Evolutionary conservation across 2,888 invertebrate species (phyloP).

Genomic region (Tridacna crocea): DNA sequence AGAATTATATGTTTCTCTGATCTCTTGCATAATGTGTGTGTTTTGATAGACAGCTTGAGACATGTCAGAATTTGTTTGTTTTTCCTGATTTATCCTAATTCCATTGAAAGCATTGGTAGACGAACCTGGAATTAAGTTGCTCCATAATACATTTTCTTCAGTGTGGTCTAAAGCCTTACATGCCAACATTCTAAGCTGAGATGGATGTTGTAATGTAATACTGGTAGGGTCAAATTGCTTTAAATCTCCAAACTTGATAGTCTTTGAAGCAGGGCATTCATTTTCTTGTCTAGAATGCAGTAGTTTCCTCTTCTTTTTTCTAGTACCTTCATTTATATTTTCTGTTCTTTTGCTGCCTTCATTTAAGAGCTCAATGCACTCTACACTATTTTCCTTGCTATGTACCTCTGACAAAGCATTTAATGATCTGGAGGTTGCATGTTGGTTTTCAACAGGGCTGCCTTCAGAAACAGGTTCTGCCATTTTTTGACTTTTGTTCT

Average conservation of each 20-base stretch:
- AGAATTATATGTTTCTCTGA: too few species aligned
- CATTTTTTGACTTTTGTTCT: too few species aligned
- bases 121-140: neutral
- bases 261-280: neutral
- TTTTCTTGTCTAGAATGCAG: conserved; percentile 8
- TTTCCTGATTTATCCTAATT: neutral
- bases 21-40: neutral
- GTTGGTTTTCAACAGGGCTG: too few species aligned
- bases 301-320: neutral
- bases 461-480: too few species aligned
- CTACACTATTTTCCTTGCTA: too few species aligned
- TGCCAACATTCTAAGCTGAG: neutral
- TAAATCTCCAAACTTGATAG: neutral
- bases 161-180: neutral
- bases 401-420: too few species aligned
- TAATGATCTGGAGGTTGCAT: too few species aligned
- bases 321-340: neutral
- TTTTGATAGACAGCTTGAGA: neutral
- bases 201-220: neutral
- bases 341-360: too few species aligned
- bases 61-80: neutral
- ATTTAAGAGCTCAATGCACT: too few species aligned
- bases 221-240: too few species aligned
- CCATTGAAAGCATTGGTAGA: neutral
- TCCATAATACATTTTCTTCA: conserved; percentile 1